Conservation (phyloP, 2,113 vertebrate genomes). For the Phylloscopus whistleri region DNA sequence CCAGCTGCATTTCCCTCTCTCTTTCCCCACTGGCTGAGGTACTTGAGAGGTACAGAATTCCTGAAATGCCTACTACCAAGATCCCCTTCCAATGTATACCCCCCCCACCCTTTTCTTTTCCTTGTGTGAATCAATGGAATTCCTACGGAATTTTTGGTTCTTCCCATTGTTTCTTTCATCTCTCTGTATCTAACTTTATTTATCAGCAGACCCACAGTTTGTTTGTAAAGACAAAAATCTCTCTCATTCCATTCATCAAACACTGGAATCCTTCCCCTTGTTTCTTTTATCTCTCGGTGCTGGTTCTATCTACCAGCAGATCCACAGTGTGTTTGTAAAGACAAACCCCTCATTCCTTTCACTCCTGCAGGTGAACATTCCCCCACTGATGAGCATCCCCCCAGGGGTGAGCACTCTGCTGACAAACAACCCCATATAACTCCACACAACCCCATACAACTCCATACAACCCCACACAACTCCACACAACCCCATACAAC, state of each 20-base stretch:
- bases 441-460: too few species aligned
- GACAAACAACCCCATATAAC: background rate
- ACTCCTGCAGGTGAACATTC: background rate
- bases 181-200: background rate
- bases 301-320: background rate
- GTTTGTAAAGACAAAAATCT: background rate
- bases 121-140: background rate
- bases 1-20: background rate
- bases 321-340: background rate
- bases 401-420: background rate
- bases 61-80: background rate
- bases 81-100: background rate
- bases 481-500: too few species aligned
- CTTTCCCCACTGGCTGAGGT: background rate
- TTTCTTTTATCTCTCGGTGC: background rate
- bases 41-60: background rate
- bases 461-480: too few species aligned
- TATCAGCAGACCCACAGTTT: background rate
- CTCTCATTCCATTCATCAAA: background rate
- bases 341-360: background rate
- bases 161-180: background rate
- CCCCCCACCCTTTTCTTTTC: background rate
- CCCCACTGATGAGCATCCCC: too few species aligned
- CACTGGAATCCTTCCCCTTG: background rate
- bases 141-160: background rate